Conservation (phyloP, 1,140 invertebrate genomes). For the Trachymyrmex cornetzi region DNA sequence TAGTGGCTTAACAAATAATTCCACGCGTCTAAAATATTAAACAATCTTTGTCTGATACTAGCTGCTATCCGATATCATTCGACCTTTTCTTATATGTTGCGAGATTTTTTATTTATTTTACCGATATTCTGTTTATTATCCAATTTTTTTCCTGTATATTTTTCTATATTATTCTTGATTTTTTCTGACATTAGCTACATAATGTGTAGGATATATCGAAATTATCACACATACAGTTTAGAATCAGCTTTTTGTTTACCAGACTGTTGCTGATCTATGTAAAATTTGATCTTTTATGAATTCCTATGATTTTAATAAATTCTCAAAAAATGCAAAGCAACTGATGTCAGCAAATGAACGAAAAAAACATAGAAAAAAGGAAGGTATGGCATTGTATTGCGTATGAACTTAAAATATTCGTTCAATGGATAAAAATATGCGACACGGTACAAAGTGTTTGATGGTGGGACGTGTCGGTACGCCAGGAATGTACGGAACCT, state of each 20-base stretch:
- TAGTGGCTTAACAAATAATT: too few species aligned
- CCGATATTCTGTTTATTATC: background rate
- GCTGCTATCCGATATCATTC: too few species aligned
- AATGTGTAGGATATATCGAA: background rate
- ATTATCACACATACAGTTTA: background rate
- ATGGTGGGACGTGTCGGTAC: constrained; percentile 70
- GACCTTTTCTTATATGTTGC: background rate
- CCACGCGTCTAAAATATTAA: too few species aligned
- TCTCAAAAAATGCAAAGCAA: background rate
- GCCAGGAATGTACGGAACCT: constrained; percentile 73
- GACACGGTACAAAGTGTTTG: constrained; percentile 43
- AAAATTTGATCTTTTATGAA: background rate
- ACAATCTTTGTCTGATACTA: too few species aligned
- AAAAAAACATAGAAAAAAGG: background rate
- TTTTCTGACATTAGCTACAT: background rate
- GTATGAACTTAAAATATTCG: background rate
- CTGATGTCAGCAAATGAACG: background rate
- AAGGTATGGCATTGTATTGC: background rate
- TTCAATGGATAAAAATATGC: constrained; percentile 46
- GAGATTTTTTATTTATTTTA: constrained; percentile 14
- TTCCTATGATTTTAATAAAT: background rate
- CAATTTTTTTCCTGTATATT: background rate
- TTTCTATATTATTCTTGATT: background rate
- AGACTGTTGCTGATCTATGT: background rate
- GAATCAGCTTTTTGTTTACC: background rate